Evolutionary conservation across 30 jellyfish, hydroid and myxozoan species (phyloP), one percentile per base, ranked within the genome.

Genomic region (Morbakka virulenta): DNA sequence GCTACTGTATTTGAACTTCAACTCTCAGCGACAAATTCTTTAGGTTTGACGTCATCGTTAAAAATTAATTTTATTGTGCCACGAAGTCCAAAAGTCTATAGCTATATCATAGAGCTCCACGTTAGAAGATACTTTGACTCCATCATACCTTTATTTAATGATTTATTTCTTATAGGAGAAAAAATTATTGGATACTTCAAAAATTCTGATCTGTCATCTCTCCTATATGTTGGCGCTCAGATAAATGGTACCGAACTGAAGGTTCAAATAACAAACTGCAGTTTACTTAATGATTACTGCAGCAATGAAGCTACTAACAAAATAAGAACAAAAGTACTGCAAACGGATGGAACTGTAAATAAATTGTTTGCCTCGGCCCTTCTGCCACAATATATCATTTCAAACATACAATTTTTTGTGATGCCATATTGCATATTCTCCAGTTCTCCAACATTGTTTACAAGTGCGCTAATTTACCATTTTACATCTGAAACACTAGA

Each of bases 11-110:
- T n/a, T 61, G 27, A 66, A 3, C 73, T 41, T 35, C 0, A 32
- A 13, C 74, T 82, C 6, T 4, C 17, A 26, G 94, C 93, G 2
- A 14, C 65, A 12, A 87, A 82, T 49, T 65, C 88, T 1, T 9
- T 32, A 36, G 86, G 87, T 0, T 84, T 74, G 3, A 32, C 82
- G 3, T 49, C 93, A 73, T 33, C 61, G 17, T 75, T 63, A 1
- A 31, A 48, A 12, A 41, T 41, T 9, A 6, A 41, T 17, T 6
- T 41, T 17, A 17, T 41, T 6, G 57, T 17, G 9, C 57, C 57
- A 41, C 57, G 17, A 41, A 17, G 9, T 6, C 57, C 57, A 6
- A 9, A 41, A 17, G 57, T 41, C 13, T 6, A 41, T 17, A 41
- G 57, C 17, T 41, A 41, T 17, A 17, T 41, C 9, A 41, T 41